Conservation (phyloP, 2,888 invertebrate genomes). For the Sinhomidia bicolor region DNA sequence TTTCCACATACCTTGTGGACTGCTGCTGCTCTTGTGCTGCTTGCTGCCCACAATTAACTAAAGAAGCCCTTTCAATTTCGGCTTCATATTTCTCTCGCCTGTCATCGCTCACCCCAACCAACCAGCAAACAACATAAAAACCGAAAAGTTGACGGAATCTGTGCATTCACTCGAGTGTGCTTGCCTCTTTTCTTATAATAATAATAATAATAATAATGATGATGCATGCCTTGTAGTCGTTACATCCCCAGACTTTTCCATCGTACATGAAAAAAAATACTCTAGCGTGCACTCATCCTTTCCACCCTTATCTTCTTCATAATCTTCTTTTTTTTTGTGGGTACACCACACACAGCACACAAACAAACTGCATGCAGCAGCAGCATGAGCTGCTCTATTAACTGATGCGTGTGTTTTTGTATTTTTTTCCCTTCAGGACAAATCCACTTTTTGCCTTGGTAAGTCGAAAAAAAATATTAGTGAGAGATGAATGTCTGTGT, state of each 20-base stretch:
- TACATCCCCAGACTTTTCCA: no score
- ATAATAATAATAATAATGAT: no score
- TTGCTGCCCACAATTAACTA: conserved; percentile 60
- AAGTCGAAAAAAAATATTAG: conserved; percentile 24
- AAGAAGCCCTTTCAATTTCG: conserved; percentile 64
- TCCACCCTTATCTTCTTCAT: conserved; percentile 16
- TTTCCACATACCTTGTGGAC: conserved; percentile 32
- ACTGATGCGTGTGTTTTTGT: conserved; percentile 17
- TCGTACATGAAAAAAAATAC: background rate
- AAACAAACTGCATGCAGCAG: background rate
- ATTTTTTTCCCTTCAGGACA: conserved; percentile 40
- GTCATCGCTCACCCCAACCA: conserved; percentile 59
- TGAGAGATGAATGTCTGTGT: no score
- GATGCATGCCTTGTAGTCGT: conserved; percentile 29
- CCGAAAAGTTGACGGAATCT: conserved; percentile 62
- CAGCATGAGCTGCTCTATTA: background rate
- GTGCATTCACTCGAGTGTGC: background rate
- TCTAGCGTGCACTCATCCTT: background rate
- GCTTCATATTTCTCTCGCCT: conserved; percentile 59
- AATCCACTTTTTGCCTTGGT: conserved; percentile 45
- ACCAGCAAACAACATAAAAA: conserved; percentile 48
- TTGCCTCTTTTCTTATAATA: conserved; percentile 30
- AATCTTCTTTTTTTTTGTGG: background rate
- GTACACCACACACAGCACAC: no score
- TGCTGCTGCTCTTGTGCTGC: conserved; percentile 42